Conservation (phyloP, 2,888 invertebrate species). For the Notodonta ziczac region DNA sequence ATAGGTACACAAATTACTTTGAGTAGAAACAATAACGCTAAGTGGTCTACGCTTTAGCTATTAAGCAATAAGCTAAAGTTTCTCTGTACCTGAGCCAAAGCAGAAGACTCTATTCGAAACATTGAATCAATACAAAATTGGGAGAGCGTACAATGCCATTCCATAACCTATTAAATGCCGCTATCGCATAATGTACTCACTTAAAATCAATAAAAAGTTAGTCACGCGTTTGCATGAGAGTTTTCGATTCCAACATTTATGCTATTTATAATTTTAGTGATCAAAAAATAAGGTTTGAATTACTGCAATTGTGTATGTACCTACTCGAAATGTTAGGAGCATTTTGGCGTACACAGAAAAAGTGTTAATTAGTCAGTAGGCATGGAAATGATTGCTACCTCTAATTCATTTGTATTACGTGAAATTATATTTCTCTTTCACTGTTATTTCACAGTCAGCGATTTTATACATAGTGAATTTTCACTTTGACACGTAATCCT, state of each 20-base stretch:
- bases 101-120: neutral
- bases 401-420: too few relatives aligned
- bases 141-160: neutral
- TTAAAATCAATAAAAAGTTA: constrained; percentile 1
- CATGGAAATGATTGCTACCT: too few relatives aligned
- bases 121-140: neutral
- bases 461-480: too few relatives aligned
- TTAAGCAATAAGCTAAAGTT: too few relatives aligned
- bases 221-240: neutral
- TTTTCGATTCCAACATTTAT: neutral
- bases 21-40: too few relatives aligned
- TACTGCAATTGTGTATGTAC: neutral
- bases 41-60: too few relatives aligned
- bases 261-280: neutral
- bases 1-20: too few relatives aligned
- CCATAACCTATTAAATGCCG: neutral
- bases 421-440: too few relatives aligned
- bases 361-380: neutral
- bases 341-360: neutral
- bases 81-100: neutral
- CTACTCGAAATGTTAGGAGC: neutral
- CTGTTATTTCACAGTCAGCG: too few relatives aligned
- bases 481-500: too few relatives aligned
- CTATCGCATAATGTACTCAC: neutral
- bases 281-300: neutral